phyloP scores from a whole-genome alignment of 2,113 vertebrate genomes.

The Sminthopsis crassicaudata region DNA sequence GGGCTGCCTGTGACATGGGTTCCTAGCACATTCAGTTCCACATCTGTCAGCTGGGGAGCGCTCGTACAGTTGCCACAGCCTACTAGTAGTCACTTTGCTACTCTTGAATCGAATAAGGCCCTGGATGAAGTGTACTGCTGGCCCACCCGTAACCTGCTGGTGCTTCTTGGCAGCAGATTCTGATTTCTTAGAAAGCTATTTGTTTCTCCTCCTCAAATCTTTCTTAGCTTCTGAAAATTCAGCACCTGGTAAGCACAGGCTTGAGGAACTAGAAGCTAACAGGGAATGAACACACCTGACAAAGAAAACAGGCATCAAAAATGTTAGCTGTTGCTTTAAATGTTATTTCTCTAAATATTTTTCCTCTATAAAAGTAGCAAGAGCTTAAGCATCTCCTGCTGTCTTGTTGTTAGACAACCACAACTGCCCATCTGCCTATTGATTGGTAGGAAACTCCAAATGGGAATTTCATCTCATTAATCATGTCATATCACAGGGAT shows the following conservation, averaged over 20 bases:
- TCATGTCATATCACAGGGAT: slow-evolving; percentile 86
- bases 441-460: slow-evolving; percentile 86
- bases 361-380: slow-evolving; percentile 76
- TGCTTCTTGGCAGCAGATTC: neutral
- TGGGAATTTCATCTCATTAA: slow-evolving; percentile 87
- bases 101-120: slow-evolving; percentile 1
- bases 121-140: neutral
- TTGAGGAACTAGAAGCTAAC: neutral
- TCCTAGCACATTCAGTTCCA: neutral
- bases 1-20: neutral
- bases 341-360: slow-evolving; percentile 67
- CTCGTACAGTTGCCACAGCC: neutral
- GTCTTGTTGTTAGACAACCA: slow-evolving; percentile 83
- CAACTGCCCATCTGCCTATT: slow-evolving; percentile 86
- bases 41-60: neutral
- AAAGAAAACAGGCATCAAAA: slow-evolving; percentile 12
- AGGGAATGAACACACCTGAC: neutral
- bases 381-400: slow-evolving; percentile 82
- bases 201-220: neutral
- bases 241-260: neutral
- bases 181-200: slow-evolving; percentile 1
- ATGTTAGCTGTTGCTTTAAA: slow-evolving; percentile 79
- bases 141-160: neutral
- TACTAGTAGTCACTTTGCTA: neutral
- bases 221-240: neutral